A percentile compares a stretch with the other conserved stretches of the same genome.
Conservation (phyloP, 2,113 vertebrate genomes). For the Centropristis striata region DNA sequence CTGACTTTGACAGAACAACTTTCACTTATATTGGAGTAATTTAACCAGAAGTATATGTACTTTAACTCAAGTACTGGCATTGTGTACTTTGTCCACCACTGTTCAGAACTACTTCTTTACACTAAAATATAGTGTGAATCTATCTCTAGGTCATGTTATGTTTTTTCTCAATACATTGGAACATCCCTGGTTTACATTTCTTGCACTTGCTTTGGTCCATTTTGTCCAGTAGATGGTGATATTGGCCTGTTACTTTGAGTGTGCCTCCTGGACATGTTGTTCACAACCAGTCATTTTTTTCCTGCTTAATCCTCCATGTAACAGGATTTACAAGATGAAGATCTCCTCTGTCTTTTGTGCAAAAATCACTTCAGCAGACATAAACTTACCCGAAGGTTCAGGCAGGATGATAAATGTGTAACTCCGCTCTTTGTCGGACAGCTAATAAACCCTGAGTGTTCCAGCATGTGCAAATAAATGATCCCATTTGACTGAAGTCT, state of each 20-base stretch:
- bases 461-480: slow-evolving; percentile 12
- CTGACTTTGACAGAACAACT: no score
- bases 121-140: no score
- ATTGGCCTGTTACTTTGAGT: slow-evolving; percentile 30
- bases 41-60: no score
- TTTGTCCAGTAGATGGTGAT: slow-evolving; percentile 79
- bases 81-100: no score
- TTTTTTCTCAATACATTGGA: no score
- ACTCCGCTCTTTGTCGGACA: background rate
- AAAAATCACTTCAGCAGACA: background rate
- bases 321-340: background rate
- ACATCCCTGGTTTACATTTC: background rate
- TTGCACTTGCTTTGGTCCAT: background rate
- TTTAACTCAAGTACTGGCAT: no score
- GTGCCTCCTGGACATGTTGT: background rate
- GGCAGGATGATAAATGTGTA: background rate
- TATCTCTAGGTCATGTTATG: no score
- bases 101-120: no score
- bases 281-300: background rate
- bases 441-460: background rate
- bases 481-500: background rate
- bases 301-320: background rate
- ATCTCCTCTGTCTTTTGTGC: background rate
- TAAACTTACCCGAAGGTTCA: background rate
- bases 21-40: no score